phyloP scores from a whole-genome alignment of 2,888 invertebrate genomes.

The Pharmacophagus antenor region DNA sequence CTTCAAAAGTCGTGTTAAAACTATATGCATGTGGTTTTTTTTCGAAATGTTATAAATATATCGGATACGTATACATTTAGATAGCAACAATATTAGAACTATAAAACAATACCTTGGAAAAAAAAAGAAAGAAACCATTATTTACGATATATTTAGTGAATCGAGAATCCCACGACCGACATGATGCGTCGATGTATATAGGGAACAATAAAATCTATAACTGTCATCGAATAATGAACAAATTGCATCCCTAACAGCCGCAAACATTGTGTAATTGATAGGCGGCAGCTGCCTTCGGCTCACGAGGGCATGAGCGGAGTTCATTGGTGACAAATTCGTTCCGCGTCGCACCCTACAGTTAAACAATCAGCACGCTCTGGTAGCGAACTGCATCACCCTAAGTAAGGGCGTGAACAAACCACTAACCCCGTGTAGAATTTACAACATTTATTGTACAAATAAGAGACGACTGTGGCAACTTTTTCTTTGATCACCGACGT shows the following conservation, averaged over 20 bases:
- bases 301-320: constrained; percentile 43
- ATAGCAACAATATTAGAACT: too few relatives aligned
- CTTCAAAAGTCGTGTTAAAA: too few relatives aligned
- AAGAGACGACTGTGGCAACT: constrained; percentile 2
- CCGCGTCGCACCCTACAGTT: constrained; percentile 32
- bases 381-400: constrained; percentile 32
- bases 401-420: constrained; percentile 41
- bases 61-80: too few relatives aligned
- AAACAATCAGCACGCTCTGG: constrained; percentile 38
- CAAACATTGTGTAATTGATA: constrained; percentile 70
- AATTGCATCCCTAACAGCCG: constrained; percentile 72
- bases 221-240: constrained; percentile 71
- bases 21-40: too few relatives aligned
- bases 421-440: constrained; percentile 25
- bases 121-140: background rate
- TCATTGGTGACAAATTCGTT: constrained; percentile 75
- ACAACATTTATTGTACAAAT: constrained; percentile 25
- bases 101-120: too few relatives aligned
- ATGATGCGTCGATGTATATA: constrained; percentile 24
- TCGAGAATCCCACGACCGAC: constrained; percentile 14
- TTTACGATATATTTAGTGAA: background rate
- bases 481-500: background rate
- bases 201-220: constrained; percentile 61
- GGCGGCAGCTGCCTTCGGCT: constrained; percentile 63
- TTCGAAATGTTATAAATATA: too few relatives aligned